Evolutionary conservation across 2,113 vertebrate species (phyloP), one percentile per base, ranked within the genome.

Genomic region (Glareola pratincola): DNA sequence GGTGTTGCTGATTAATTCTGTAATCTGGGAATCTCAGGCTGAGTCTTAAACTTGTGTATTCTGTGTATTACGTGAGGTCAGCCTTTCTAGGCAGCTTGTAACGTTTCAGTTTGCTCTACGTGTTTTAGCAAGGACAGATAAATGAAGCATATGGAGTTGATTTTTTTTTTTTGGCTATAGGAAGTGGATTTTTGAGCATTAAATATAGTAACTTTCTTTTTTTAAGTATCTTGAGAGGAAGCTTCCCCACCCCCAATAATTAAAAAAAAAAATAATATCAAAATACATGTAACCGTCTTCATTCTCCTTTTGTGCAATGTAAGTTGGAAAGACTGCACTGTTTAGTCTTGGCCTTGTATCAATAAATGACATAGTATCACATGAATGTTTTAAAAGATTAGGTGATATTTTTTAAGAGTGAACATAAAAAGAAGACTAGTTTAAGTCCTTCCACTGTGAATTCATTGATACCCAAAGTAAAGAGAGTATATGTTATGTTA

Each of bases 101-200:
- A 43, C 56, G 53, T 78, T 96, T 69, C 7, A 34, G 36, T 92
- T 74, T 56, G 75, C 82, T 71, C 41, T 79, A 54, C 29, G 37
- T 89, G 51, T 21, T 90, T 77, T 60, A 88, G 74, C 48, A 72
- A 80, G 59, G 80, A n/a, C 53, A 48, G 68, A 81, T 77, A 80
- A 90, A 93, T 67, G 34, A n/a, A 85, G 5, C 91, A 54, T 82
- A 51, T 76, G 88, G 91, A 87, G 39, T 54, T 90, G 79, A 89
- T 91, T 88, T 34, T 81, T 83, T 81, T 83, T 91, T 82, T 94
- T 95, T 96, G 81, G 91, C 85, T 63, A 37, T 79, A 85, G 78
- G 50, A 87, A 74, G 60, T 85, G 80, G 83, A 88, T 93, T 94
- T 97, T 95, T 97, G 63, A 78, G 45, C 80, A 34, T 92, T 92